Base-by-base conservation (phyloP, 2,888 invertebrate species). In the Lepidochitona cinerea region DNA sequence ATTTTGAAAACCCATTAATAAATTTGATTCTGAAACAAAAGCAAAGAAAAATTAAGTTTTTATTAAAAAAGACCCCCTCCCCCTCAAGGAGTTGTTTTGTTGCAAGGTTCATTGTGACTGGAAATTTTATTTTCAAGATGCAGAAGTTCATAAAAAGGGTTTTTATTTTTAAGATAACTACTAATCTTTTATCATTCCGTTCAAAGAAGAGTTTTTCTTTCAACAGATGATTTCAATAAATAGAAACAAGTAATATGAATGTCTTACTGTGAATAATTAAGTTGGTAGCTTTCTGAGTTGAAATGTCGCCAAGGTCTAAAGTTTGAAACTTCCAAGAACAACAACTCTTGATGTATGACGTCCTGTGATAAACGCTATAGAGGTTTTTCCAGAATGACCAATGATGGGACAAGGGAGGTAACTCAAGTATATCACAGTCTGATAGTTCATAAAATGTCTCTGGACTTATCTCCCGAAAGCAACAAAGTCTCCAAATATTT, bases 321-420 rank as follows among this genome's bases (percentile, higher is more conserved):
- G 59, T 23, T 29, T 23, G 23, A 26, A 59, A 59, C 32, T 59
- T 18, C 59, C 59, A 59, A 32, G 59, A 23, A 59, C 59, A 59
- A 37, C 66, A 37, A 4, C 37, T 35, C 37, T 37, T 66, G 29
- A 66, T 36, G 37, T 37, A 66, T n/a, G 1, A 9, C 14, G 23
- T 23, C 9, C 66, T 18, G 9, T 66, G 36, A 26, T 23, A 66
- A n/a, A 36, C 35, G 18, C 36, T 37, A n/a, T 66, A 66, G 3
- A 66, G 23, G 3, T 66, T 37, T 36, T 37, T 35, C 66, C 66
- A 66, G n/a, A 37, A 66, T 18, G n/a, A 14, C 66, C 66, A 66
- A 32, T 23, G 59, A 4, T 29, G 59, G 4, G 59, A 23, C 4
- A 23, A 14, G 2, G 32, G 23, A 18, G 14, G 14, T 26, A 29